Conservation (phyloP, 2,113 vertebrate species). For the Indri indri region DNA sequence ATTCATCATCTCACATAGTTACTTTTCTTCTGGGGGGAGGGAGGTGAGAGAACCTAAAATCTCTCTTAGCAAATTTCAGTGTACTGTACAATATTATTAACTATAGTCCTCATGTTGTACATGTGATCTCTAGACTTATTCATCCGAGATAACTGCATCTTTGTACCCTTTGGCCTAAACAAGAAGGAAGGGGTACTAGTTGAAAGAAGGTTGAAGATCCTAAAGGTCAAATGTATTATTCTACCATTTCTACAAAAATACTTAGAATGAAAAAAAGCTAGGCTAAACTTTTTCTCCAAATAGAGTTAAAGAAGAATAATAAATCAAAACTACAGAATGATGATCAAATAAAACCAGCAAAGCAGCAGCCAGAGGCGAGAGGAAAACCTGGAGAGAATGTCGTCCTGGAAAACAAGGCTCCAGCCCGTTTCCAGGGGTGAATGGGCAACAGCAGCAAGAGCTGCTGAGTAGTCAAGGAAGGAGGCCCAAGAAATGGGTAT, state of each 20-base stretch:
- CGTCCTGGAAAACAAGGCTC: neutral
- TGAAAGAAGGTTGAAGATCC: neutral
- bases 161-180: neutral
- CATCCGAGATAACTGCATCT: neutral
- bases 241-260: slow-evolving; percentile 28
- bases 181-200: neutral
- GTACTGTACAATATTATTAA: neutral
- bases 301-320: slow-evolving; percentile 5
- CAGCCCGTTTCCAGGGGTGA: neutral
- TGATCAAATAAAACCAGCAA: neutral
- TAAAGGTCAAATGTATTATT: neutral
- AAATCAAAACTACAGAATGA: neutral
- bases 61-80: neutral
- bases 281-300: slow-evolving; percentile 30
- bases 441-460: neutral
- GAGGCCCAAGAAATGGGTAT: neutral
- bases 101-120: neutral
- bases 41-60: neutral
- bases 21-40: neutral
- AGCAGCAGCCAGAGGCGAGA: neutral
- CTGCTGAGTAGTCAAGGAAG: neutral
- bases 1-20: neutral
- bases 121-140: neutral
- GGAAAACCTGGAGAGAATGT: neutral
- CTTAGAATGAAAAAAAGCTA: neutral